These are phyloP conservation scores for Seira ritae DNA, from an alignment of 2,888 invertebrate genomes.

Conservation along the genomic window DNA sequence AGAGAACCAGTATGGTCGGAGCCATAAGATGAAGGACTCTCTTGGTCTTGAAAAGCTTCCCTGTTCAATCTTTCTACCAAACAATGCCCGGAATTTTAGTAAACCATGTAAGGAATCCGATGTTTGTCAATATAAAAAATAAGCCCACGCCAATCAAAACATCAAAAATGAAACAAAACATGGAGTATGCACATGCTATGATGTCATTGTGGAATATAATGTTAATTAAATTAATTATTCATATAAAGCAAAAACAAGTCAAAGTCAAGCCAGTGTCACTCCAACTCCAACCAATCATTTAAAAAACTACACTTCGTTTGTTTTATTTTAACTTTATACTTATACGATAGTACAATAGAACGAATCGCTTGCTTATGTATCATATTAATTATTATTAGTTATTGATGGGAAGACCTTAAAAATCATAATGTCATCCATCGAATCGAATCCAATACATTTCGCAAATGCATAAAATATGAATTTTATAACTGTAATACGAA, in stretches of 20 bases:
- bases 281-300: too few species aligned
- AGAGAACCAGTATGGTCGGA: conserved; percentile 51
- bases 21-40: background rate
- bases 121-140: background rate
- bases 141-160: background rate
- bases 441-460: too few species aligned
- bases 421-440: too few species aligned
- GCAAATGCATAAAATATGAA: too few species aligned
- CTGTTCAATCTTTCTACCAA: conserved; percentile 59
- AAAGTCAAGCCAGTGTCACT: too few species aligned
- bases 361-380: too few species aligned
- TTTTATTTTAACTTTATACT: too few species aligned
- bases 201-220: background rate
- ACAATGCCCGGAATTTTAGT: conserved; percentile 9
- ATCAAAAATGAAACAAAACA: background rate
- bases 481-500: too few species aligned
- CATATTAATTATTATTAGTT: too few species aligned
- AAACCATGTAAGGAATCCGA: background rate
- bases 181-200: background rate
- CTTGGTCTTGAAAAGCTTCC: conserved; percentile 8
- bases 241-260: background rate
- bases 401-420: too few species aligned
- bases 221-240: background rate
- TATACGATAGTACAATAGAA: too few species aligned
- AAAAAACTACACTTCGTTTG: too few species aligned